These are phyloP conservation scores for Menura novaehollandiae DNA, from an alignment of 2,113 vertebrate species.

Conservation along the genomic window DNA sequence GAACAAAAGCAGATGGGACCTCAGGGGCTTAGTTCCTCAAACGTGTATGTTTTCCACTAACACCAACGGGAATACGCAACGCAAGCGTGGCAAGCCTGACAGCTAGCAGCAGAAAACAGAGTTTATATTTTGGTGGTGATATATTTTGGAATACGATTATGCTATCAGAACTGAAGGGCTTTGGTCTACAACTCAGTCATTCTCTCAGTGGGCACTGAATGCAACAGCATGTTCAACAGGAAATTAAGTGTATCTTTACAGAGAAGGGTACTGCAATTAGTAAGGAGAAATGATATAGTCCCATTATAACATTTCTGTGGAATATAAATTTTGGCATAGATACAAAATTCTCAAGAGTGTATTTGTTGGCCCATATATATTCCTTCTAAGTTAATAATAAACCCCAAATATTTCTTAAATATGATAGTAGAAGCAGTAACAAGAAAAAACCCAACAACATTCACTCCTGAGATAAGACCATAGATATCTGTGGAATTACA, in stretches of 20 bases:
- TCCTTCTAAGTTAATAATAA: neutral
- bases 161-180: neutral
- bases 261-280: neutral
- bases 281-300: neutral
- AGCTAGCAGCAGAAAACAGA: neutral
- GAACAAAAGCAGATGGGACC: neutral
- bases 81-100: neutral
- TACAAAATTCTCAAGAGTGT: neutral
- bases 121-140: too few species aligned
- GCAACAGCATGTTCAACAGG: neutral
- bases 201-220: neutral
- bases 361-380: neutral
- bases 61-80: neutral
- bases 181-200: neutral
- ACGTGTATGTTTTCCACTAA: neutral
- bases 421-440: neutral
- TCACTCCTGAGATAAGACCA: neutral
- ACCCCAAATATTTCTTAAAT: neutral
- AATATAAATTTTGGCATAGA: neutral
- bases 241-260: neutral
- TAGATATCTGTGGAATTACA: neutral
- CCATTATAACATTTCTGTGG: neutral
- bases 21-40: neutral
- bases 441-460: neutral
- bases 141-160: rapidly evolving